Evolutionary conservation across 2,113 vertebrate genomes (phyloP), one percentile per base, ranked within the genome.

Genomic region (Stictonetta naevosa): DNA sequence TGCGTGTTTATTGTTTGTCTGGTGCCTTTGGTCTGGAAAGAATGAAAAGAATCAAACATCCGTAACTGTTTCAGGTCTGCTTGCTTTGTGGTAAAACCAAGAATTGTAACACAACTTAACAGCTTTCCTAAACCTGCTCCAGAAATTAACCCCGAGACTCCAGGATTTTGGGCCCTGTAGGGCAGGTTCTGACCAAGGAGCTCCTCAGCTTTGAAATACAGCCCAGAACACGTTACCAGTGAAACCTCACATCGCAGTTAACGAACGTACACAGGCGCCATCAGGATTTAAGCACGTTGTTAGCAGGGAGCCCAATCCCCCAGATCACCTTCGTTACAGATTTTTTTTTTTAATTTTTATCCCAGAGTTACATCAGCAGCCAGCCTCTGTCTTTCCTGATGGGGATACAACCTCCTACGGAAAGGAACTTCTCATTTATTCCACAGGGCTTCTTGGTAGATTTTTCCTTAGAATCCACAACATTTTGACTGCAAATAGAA

Each of bases 1-100:
- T 1, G 8, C 11, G 33, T 5, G 3, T 2, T 46, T n/a, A 71
- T 31, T 10, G n/a, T n/a, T 56, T 1, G 13, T 0, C 2, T 3
- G 48, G 36, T 55, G 72, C 40, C 67, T 55, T 31, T 7, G 11
- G 36, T 4, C 46, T 36, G 40, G 60, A 18, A 74, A 6, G 68
- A 67, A 68, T 1, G 13, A n/a, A 38, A 14, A 59, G 21, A 10
- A 28, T 13, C 26, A 18, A 50, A 11, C 34, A 20, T 13, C 55
- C 50, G 4, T 6, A 34, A 8, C 4, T 8, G 22, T 10, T 14
- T 21, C 4, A 1, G 26, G 34, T 40, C 77, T 66, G 29, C 31
- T 79, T 44, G 9, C 22, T 23, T 33, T 11, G 33, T 0, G 31
- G 31, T 13, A 88, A 85, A 44, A 22, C 5, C 18, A 21, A 28